Percentiles rank a stretch among this genome's conserved stretches.
Conservation (phyloP, 2,797 vertebrate species). For the Babyrousa celebensis region DNA sequence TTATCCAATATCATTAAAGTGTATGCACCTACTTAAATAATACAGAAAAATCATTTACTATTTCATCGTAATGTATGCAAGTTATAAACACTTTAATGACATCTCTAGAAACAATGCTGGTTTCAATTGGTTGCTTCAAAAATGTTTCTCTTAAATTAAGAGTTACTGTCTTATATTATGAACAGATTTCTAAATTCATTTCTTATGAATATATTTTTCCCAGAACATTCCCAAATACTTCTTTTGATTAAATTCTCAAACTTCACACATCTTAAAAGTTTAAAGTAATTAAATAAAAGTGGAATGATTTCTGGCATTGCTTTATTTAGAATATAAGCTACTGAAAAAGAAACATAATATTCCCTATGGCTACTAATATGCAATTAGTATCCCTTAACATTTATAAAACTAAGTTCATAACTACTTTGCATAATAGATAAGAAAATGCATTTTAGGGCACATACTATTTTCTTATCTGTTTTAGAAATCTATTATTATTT, state of each 20-base stretch:
- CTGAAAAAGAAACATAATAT: background rate
- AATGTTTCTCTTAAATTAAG: background rate
- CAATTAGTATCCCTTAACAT: background rate
- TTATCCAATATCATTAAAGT: background rate
- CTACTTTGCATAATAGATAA: background rate
- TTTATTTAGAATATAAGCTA: background rate
- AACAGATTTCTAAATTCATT: background rate
- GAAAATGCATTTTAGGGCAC: background rate
- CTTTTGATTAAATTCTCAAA: background rate
- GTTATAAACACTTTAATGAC: background rate
- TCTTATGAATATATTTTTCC: background rate
- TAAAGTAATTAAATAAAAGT: constrained; percentile 36
- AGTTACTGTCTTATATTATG: too few relatives aligned
- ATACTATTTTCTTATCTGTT: background rate
- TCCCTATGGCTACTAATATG: background rate
- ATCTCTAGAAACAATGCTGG: background rate
- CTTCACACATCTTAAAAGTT: background rate
- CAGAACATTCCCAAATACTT: background rate
- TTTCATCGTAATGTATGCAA: background rate
- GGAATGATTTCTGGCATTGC: background rate
- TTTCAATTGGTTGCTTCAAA: background rate
- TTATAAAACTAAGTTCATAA: constrained; percentile 1
- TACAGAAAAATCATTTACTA: background rate
- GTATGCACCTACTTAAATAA: background rate
- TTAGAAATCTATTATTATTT: constrained; percentile 29